A percentile compares a stretch with the other conserved stretches of the same genome.
phyloP scores from a whole-genome alignment of 2,888 invertebrate genomes.

The Myopa tessellatipennis region DNA sequence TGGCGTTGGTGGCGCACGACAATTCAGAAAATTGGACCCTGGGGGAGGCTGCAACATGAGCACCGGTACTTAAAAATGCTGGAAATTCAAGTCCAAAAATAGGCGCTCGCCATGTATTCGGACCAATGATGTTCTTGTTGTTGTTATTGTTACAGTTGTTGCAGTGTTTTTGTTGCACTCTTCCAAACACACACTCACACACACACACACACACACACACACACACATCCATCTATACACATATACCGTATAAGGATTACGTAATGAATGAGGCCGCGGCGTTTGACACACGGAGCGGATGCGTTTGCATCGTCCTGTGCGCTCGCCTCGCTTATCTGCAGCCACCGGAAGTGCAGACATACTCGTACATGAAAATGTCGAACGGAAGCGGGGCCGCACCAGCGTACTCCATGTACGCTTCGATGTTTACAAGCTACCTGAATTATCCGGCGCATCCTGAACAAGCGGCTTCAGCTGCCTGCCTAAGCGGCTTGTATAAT shows the following conservation, averaged over 20 bases:
- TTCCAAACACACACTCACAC: not conserved
- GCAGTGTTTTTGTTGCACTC: not conserved
- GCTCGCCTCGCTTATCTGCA: constrained; percentile 20
- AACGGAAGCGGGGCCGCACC: constrained; percentile 10
- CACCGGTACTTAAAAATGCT: constrained; percentile 9
- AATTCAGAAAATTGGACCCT: constrained; percentile 25
- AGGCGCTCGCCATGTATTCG: not conserved
- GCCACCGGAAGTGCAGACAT: constrained; percentile 20
- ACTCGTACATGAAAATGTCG: constrained; percentile 4
- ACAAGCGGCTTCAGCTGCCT: not conserved
- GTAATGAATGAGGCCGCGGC: constrained; percentile 15
- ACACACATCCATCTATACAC: not conserved
- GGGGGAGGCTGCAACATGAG: constrained; percentile 18
- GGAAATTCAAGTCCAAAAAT: constrained; percentile 24
- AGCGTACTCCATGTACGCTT: not conserved
- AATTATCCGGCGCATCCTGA: constrained; percentile 1
- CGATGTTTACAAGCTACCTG: constrained; percentile 32
- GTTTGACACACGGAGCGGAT: constrained; percentile 13
- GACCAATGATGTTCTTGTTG: constrained; percentile 3
- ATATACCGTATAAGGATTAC: not conserved
- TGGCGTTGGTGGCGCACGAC: not conserved
- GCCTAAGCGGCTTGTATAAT: not conserved
- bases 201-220: not conserved
- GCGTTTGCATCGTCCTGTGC: constrained; percentile 7
- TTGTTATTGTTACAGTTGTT: not conserved